A percentile compares a stretch with the other conserved stretches of the same genome.
Evolutionary conservation across 2,888 invertebrate genomes (phyloP).

Genomic region (Trichogramma evanescens): DNA sequence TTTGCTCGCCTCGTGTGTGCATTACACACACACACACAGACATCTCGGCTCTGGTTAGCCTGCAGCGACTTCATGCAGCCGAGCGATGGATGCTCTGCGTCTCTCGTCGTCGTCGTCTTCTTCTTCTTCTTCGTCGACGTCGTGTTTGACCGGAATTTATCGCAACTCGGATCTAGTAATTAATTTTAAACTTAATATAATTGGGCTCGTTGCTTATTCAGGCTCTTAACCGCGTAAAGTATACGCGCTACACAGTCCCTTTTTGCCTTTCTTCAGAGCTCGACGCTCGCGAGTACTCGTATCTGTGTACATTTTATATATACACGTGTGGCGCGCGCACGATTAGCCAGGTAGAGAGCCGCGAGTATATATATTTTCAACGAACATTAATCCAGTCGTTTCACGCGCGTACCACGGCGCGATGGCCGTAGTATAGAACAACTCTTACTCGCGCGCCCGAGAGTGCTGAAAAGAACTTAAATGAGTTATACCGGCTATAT

Average conservation of each 20-base stretch:
- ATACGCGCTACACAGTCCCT: not conserved
- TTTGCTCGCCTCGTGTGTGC: too few relatives aligned
- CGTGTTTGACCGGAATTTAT: constrained; percentile 27
- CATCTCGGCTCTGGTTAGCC: too few relatives aligned
- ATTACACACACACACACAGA: not conserved
- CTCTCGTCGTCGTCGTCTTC: too few relatives aligned
- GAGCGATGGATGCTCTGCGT: too few relatives aligned
- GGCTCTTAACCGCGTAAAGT: not conserved
- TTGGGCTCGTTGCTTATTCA: constrained; percentile 39
- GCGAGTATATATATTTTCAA: too few relatives aligned
- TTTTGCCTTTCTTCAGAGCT: not conserved
- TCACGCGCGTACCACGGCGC: too few relatives aligned
- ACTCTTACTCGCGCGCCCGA: too few relatives aligned
- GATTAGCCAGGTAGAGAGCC: not conserved
- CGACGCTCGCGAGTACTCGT: not conserved
- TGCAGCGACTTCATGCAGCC: too few relatives aligned
- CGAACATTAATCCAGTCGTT: too few relatives aligned
- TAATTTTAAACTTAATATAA: constrained; percentile 46
- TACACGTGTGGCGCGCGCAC: not conserved
- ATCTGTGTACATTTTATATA: not conserved
- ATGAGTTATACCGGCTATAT: too few relatives aligned
- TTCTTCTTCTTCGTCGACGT: not conserved
- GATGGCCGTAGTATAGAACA: too few relatives aligned
- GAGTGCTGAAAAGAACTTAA: too few relatives aligned
- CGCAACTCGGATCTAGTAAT: constrained; percentile 40